Evolutionary conservation across 2,888 invertebrate species (phyloP).

Genomic region (Eledona agricola): DNA sequence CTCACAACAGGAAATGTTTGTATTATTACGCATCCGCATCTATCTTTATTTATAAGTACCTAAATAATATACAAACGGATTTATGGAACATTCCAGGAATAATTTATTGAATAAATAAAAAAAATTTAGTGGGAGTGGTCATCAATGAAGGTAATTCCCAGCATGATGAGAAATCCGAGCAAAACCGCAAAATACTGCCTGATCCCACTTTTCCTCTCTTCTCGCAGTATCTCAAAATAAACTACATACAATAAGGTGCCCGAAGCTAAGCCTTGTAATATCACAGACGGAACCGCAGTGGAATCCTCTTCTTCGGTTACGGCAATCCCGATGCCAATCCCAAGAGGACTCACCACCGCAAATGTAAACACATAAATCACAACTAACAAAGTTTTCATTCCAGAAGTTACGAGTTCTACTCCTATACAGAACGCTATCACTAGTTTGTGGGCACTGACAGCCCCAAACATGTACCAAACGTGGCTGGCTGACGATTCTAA

Average conservation of each 20-base stretch:
- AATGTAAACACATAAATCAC: slow-evolving; percentile 78
- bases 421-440: slow-evolving; percentile 91
- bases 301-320: slow-evolving; percentile 67
- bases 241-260: slow-evolving; percentile 95
- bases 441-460: slow-evolving; percentile 84
- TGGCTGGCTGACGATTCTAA: slow-evolving; percentile 70
- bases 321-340: slow-evolving; percentile 78
- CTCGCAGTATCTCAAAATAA: slow-evolving; percentile 92
- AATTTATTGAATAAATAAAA: slow-evolving; percentile 1
- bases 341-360: slow-evolving; percentile 81
- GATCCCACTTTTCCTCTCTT: slow-evolving; percentile 68
- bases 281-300: slow-evolving; percentile 71
- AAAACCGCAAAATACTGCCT: slow-evolving; percentile 73
- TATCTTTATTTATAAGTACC: too few relatives aligned
- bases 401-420: slow-evolving; percentile 79
- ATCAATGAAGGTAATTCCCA: slow-evolving; percentile 59
- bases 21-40: too few relatives aligned
- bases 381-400: slow-evolving; percentile 70
- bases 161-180: slow-evolving; percentile 77
- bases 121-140: slow-evolving; percentile 5
- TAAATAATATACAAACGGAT: too few relatives aligned
- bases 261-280: slow-evolving; percentile 85
- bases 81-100: too few relatives aligned
- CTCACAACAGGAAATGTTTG: too few relatives aligned
- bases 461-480: slow-evolving; percentile 84